Conservation (phyloP, 2,113 vertebrate species). For the Albula glossodonta region DNA sequence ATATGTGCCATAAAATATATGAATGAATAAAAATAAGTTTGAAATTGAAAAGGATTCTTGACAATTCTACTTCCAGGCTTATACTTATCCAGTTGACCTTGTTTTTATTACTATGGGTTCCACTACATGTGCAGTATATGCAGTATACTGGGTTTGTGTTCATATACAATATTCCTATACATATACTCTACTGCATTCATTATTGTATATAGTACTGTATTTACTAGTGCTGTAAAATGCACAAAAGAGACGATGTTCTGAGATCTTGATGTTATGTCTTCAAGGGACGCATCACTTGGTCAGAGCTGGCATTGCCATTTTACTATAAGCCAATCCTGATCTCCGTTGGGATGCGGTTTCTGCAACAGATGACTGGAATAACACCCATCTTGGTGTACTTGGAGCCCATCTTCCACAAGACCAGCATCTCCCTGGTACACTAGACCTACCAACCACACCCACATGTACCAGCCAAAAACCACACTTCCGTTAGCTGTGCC, state of each 20-base stretch:
- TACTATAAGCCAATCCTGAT: conserved; percentile 83
- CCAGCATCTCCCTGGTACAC: conserved; percentile 74
- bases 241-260: not conserved
- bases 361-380: conserved; percentile 92
- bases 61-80: too few species aligned
- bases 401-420: conserved; percentile 83
- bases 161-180: too few species aligned
- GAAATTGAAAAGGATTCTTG: too few species aligned
- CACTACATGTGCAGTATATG: too few species aligned
- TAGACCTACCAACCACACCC: not conserved
- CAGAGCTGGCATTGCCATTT: conserved; percentile 71
- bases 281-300: conserved; percentile 64
- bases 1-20: too few species aligned
- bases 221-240: not conserved
- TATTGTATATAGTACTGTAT: not conserved
- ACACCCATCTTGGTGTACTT: conserved; percentile 88
- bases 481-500: too few species aligned
- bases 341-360: conserved; percentile 82
- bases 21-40: too few species aligned
- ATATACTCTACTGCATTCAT: too few species aligned
- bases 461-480: not conserved
- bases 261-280: not conserved
- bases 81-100: too few species aligned
- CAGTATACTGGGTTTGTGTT: too few species aligned
- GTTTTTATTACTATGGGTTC: too few species aligned